A percentile compares a stretch with the other conserved stretches of the same genome.
phyloP scores from a whole-genome alignment of 2,888 invertebrate genomes.

The Rugalucina vietnamica region DNA sequence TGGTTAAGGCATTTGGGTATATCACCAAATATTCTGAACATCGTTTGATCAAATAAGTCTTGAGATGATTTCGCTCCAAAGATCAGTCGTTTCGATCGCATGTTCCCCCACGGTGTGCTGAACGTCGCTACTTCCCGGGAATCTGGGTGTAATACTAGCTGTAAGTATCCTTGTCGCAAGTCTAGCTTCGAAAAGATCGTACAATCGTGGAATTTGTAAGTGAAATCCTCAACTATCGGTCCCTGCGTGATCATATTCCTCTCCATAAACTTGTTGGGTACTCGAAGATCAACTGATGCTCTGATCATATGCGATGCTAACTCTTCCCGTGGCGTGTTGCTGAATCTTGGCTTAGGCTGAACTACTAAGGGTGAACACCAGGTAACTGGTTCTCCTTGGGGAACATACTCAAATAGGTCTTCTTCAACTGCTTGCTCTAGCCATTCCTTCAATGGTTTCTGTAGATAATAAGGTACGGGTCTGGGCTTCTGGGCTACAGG shows the following conservation, averaged over 20 bases:
- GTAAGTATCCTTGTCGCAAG: not conserved
- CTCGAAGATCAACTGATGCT: conserved; percentile 24
- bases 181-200: not conserved
- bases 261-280: conserved; percentile 26
- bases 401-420: not conserved
- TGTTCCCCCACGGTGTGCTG: not conserved
- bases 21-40: not conserved
- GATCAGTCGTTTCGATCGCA: not conserved
- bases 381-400: not conserved
- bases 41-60: not conserved
- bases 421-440: not conserved
- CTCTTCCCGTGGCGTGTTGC: not conserved
- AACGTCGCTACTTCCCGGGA: not conserved
- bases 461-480: too few species aligned
- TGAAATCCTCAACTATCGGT: conserved; percentile 23
- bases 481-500: too few species aligned
- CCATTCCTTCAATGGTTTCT: not conserved
- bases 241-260: conserved; percentile 1
- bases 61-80: too few species aligned
- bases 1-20: not conserved
- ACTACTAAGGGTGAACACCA: conserved; percentile 38
- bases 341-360: conserved; percentile 27
- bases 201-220: not conserved
- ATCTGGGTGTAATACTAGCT: not conserved
- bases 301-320: conserved; percentile 34